Evolutionary conservation across 2,113 vertebrate genomes (phyloP).

Genomic region (Pholis gunnellus): DNA sequence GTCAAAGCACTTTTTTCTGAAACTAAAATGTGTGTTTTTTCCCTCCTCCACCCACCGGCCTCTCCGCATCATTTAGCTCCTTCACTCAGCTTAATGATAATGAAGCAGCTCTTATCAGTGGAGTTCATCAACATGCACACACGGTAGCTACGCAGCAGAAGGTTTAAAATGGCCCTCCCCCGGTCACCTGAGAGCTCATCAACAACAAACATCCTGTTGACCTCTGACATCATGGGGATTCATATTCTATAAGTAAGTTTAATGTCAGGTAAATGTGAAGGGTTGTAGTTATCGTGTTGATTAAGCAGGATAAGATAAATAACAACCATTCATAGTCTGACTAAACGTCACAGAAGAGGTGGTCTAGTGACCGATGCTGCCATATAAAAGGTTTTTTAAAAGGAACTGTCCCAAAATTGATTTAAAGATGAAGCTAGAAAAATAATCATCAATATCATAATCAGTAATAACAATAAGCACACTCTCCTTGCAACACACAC

Average conservation of each 20-base stretch:
- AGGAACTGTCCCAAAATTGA: background rate
- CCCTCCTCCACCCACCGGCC: background rate
- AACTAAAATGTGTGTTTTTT: background rate
- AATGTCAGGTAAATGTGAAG: background rate
- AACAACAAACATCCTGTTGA: conserved; percentile 30
- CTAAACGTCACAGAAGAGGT: background rate
- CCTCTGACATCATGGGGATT: background rate
- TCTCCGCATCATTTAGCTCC: conserved; percentile 18
- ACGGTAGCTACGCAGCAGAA: background rate
- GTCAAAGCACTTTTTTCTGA: background rate
- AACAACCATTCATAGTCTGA: background rate
- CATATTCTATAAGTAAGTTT: background rate
- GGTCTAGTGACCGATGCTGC: background rate
- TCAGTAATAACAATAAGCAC: too few relatives aligned
- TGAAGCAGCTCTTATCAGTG: conserved; percentile 29
- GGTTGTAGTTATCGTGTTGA: background rate
- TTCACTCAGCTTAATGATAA: background rate
- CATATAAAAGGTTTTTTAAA: background rate
- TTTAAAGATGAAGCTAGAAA: too few relatives aligned
- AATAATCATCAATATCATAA: too few relatives aligned
- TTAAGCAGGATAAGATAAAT: background rate
- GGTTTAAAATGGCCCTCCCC: background rate
- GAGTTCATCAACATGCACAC: conserved; percentile 5
- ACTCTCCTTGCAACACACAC: too few relatives aligned
- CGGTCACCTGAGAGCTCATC: conserved; percentile 43